Evolutionary conservation across 2,888 invertebrate genomes (phyloP).

Genomic region (Chrysolina oricalcia): DNA sequence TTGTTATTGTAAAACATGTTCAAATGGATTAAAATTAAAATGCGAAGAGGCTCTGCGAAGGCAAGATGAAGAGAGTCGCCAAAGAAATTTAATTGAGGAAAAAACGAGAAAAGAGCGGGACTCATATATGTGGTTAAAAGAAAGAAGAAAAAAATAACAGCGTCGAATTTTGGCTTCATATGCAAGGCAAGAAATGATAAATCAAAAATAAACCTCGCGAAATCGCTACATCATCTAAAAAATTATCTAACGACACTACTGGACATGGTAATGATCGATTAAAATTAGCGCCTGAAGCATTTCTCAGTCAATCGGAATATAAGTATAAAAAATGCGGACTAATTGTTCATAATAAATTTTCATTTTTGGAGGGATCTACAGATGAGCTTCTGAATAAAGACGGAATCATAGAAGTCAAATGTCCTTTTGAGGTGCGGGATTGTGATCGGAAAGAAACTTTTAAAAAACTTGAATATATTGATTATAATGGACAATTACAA

Average conservation of each 20-base stretch:
- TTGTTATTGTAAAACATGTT: constrained; percentile 17
- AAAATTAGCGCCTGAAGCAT: constrained; percentile 11
- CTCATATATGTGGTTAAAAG: neutral
- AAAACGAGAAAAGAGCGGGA: neutral
- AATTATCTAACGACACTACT: neutral
- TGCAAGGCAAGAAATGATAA: constrained; percentile 18
- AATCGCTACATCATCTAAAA: neutral
- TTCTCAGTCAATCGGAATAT: neutral
- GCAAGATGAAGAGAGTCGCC: constrained; percentile 4
- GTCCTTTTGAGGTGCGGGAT: constrained; percentile 31
- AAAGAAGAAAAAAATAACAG: constrained; percentile 19
- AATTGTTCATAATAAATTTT: too few relatives aligned
- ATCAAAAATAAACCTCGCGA: constrained; percentile 1
- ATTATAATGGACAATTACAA: constrained; percentile 15
- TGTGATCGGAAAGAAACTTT: constrained; percentile 23
- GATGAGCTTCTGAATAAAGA: constrained; percentile 30
- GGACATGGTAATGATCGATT: constrained; percentile 15
- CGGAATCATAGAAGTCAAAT: constrained; percentile 36
- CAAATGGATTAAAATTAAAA: neutral
- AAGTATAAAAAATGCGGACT: neutral
- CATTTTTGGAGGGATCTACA: constrained; percentile 26
- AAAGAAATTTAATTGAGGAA: too few relatives aligned
- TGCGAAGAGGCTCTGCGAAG: neutral
- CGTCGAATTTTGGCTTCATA: constrained; percentile 22
- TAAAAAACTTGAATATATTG: constrained; percentile 24